Percentiles rank a stretch among this genome's conserved stretches.
phyloP scores from a whole-genome alignment of 2,888 invertebrate genomes.

The Alitta virens region DNA sequence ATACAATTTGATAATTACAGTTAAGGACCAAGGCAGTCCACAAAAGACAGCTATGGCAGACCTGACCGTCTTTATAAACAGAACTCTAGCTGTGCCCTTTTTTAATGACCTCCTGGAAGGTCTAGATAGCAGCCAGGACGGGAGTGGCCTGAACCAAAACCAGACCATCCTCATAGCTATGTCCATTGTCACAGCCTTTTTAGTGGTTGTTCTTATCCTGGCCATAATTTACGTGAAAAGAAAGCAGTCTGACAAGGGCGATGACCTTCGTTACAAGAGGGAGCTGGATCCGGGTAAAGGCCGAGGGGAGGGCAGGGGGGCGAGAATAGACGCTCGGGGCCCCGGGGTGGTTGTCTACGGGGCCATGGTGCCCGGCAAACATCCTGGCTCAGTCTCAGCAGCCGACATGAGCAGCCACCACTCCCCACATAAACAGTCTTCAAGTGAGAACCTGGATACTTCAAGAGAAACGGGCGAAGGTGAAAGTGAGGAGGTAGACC shows the following conservation, averaged over 20 bases:
- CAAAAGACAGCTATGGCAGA: slow-evolving; percentile 11
- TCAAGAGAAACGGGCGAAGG: neutral
- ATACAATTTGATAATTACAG: slow-evolving; percentile 20
- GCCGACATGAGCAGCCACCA: neutral
- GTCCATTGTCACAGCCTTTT: slow-evolving; percentile 13
- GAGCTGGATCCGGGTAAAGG: neutral
- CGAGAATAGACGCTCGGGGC: neutral
- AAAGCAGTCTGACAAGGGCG: neutral
- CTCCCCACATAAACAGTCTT: no score
- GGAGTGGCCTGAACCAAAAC: slow-evolving; percentile 1
- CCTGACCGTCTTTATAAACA: slow-evolving; percentile 18
- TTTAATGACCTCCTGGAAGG: neutral
- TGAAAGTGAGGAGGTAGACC: neutral
- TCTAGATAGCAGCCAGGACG: neutral
- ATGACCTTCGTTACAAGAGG: neutral
- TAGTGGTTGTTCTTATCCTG: slow-evolving; percentile 8
- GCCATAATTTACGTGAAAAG: slow-evolving; percentile 8
- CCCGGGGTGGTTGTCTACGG: neutral
- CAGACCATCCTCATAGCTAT: slow-evolving; percentile 18
- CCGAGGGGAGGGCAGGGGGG: no score
- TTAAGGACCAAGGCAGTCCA: slow-evolving; percentile 23
- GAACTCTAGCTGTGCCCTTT: neutral
- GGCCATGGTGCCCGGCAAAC: neutral
- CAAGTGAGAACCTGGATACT: neutral
- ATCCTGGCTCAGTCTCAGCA: neutral